Evolutionary conservation across 2,113 vertebrate species (phyloP).

Genomic region (Rissa tridactyla): DNA sequence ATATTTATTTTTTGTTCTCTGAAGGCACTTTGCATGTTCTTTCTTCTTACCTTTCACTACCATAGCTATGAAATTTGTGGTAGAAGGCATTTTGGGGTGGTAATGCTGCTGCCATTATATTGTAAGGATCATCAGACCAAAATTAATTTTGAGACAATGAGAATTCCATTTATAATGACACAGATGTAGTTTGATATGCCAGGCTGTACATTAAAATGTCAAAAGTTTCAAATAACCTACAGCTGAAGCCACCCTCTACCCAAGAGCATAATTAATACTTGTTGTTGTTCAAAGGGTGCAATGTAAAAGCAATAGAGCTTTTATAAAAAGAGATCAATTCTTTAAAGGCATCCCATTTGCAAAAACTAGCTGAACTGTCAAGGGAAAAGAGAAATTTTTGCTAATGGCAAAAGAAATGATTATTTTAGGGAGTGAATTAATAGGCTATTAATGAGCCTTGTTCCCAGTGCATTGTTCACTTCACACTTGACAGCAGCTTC

Average conservation of each 20-base stretch:
- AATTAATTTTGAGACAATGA: conserved; percentile 36
- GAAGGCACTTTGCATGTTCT: conserved; percentile 52
- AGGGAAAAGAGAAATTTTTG: conserved; percentile 54
- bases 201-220: conserved; percentile 42
- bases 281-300: conserved; percentile 23
- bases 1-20: conserved; percentile 25
- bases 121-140: conserved; percentile 33
- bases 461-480: conserved; percentile 69
- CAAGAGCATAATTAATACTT: conserved; percentile 25
- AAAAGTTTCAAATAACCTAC: conserved; percentile 16
- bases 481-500: conserved; percentile 68
- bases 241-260: background rate
- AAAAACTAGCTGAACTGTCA: conserved; percentile 39
- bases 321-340: conserved; percentile 35
- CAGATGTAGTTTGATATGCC: conserved; percentile 13
- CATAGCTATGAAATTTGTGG: conserved; percentile 15
- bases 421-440: conserved; percentile 69
- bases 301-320: conserved; percentile 23
- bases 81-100: conserved; percentile 14
- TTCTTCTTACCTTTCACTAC: conserved; percentile 26
- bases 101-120: conserved; percentile 27
- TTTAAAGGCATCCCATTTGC: conserved; percentile 28
- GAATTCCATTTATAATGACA: conserved; percentile 23
- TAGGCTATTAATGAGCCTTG: conserved; percentile 71
- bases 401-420: conserved; percentile 68